A percentile compares a stretch with the other conserved stretches of the same genome.
phyloP scores from a whole-genome alignment of 1,140 invertebrate genomes.

The Drosophila kikkawai region DNA sequence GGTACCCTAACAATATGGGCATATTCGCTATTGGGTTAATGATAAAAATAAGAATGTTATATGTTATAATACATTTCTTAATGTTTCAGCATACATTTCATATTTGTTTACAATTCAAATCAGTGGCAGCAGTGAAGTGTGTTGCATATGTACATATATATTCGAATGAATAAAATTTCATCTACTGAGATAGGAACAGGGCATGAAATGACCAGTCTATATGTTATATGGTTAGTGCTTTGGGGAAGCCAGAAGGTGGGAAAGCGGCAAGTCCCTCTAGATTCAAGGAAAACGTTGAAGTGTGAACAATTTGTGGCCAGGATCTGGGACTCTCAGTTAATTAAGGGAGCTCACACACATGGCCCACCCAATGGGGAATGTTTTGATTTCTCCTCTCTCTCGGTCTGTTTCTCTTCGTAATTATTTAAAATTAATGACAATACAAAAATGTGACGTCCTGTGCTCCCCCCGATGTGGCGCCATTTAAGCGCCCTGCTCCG shows the following conservation, averaged over 20 bases:
- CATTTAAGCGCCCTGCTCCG: constrained; percentile 68
- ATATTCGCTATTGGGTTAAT: too few relatives aligned
- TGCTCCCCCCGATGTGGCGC: constrained; percentile 56
- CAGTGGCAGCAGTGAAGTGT: too few relatives aligned
- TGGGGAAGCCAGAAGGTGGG: constrained; percentile 6
- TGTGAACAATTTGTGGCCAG: constrained; percentile 80
- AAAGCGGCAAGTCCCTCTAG: not conserved
- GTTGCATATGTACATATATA: too few relatives aligned
- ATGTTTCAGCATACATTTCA: too few relatives aligned
- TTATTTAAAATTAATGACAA: constrained; percentile 83
- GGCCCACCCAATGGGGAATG: constrained; percentile 68
- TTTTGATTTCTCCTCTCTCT: constrained; percentile 67
- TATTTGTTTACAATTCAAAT: too few relatives aligned
- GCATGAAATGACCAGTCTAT: too few relatives aligned
- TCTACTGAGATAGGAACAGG: too few relatives aligned
- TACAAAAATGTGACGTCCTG: constrained; percentile 74
- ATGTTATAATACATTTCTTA: too few relatives aligned
- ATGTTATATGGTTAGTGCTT: too few relatives aligned
- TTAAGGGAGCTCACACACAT: constrained; percentile 61
- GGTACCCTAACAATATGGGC: too few relatives aligned
- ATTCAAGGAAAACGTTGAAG: constrained; percentile 68
- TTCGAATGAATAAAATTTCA: too few relatives aligned
- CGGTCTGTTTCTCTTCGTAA: constrained; percentile 52
- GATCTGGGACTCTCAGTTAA: constrained; percentile 74
- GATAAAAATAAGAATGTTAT: too few relatives aligned